These are phyloP conservation scores for Cheirogaleus medius DNA, from an alignment of 2,113 vertebrate genomes.

Conservation along the genomic window DNA sequence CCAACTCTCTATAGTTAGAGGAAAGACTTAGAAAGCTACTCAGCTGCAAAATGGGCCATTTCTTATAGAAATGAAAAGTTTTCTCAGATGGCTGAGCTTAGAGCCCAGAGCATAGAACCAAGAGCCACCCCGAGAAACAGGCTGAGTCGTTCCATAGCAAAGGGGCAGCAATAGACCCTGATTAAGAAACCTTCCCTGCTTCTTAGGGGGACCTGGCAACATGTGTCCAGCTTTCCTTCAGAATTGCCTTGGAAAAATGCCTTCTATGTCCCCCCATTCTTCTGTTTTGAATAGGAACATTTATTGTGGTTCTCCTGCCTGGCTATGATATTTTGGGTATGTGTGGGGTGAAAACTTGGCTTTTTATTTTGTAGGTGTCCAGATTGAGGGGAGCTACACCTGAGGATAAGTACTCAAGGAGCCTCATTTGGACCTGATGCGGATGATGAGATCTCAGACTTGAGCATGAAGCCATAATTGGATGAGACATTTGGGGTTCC, in stretches of 20 bases:
- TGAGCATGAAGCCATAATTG: background rate
- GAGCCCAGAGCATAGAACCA: background rate
- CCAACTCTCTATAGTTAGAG: background rate
- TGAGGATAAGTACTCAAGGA: background rate
- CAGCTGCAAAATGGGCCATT: background rate
- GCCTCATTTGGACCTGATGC: background rate
- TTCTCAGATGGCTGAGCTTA: background rate
- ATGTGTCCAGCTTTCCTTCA: background rate
- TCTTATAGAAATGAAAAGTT: background rate
- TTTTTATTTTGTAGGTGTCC: background rate
- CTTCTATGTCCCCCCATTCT: background rate
- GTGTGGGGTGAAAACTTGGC: background rate
- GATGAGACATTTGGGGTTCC: background rate
- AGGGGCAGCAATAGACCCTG: background rate
- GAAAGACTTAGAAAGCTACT: background rate
- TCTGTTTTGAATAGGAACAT: background rate
- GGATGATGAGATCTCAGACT: background rate
- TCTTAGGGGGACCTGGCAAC: background rate
- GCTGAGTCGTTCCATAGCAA: background rate
- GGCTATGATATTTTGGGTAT: background rate
- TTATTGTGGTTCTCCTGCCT: background rate
- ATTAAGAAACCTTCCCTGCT: background rate
- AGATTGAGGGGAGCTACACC: background rate
- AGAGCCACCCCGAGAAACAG: background rate
- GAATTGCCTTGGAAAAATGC: background rate